Percentiles rank a stretch among this genome's conserved stretches.
These are phyloP conservation scores for Myodes glareolus DNA, from an alignment of 2,113 vertebrate genomes.

Conservation along the genomic window DNA sequence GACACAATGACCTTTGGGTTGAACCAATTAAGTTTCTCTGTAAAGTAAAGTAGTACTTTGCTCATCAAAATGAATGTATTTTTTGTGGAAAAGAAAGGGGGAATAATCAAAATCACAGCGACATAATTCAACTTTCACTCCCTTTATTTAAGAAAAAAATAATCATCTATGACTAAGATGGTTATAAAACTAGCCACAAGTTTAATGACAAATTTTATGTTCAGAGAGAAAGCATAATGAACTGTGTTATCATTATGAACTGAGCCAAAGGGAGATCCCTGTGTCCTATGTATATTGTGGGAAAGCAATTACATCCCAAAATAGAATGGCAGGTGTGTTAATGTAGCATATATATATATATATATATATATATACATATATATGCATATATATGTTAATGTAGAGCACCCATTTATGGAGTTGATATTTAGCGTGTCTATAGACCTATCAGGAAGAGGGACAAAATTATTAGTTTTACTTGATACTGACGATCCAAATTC, in stretches of 20 bases:
- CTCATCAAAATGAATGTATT: constrained; percentile 50
- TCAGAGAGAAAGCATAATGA: constrained; percentile 50
- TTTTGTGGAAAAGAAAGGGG: constrained; percentile 39
- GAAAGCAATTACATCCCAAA: neutral
- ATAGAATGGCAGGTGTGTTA: neutral
- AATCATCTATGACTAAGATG: constrained; percentile 32
- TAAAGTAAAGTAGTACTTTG: constrained; percentile 48
- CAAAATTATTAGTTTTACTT: neutral
- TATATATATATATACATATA: too few species aligned
- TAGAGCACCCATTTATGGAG: neutral
- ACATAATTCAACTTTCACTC: constrained; percentile 57
- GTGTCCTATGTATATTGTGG: neutral
- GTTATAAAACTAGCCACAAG: constrained; percentile 59
- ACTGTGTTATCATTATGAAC: neutral
- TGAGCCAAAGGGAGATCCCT: neutral
- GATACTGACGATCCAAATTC: neutral
- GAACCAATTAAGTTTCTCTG: constrained; percentile 57
- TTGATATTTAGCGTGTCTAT: neutral
- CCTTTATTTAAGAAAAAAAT: constrained; percentile 1
- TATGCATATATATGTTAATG: too few species aligned
- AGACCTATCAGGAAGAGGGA: neutral
- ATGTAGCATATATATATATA: neutral
- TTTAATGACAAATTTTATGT: constrained; percentile 63
- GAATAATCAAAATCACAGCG: constrained; percentile 19
- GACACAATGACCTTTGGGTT: constrained; percentile 54